Evolutionary conservation across 1,140 invertebrate genomes (phyloP).

Genomic region (Manduca sexta): DNA sequence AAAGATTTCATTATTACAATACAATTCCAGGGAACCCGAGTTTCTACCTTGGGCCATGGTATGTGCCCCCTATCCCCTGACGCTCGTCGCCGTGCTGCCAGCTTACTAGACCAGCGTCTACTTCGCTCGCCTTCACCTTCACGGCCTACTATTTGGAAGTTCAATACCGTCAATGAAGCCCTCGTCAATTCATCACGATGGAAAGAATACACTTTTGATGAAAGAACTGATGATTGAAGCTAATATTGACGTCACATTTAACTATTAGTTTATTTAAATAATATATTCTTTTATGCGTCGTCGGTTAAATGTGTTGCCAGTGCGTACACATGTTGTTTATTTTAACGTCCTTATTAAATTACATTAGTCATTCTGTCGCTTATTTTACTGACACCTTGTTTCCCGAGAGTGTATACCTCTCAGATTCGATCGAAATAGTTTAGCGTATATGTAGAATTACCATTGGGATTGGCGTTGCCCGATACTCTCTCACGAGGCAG

Average conservation of each 20-base stretch:
- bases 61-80: constrained; percentile 42
- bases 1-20: neutral
- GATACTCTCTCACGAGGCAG: constrained; percentile 17
- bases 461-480: constrained; percentile 44
- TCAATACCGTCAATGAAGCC: constrained; percentile 56
- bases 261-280: constrained; percentile 13
- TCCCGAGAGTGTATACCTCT: constrained; percentile 37
- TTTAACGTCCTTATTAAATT: neutral
- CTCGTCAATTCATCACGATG: constrained; percentile 44
- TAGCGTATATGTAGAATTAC: constrained; percentile 67
- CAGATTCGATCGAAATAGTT: constrained; percentile 67
- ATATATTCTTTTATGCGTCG: constrained; percentile 1
- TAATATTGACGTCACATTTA: constrained; percentile 29
- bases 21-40: constrained; percentile 25
- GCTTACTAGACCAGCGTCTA: constrained; percentile 37
- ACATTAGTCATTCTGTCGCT: neutral
- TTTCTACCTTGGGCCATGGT: constrained; percentile 22
- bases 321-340: neutral
- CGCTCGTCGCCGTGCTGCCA: constrained; percentile 34
- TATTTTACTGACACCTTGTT: constrained; percentile 29
- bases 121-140: constrained; percentile 31
- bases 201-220: constrained; percentile 44
- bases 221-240: too few species aligned
- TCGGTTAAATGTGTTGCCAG: neutral
- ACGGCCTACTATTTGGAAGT: constrained; percentile 43